These are phyloP conservation scores for Pandion haliaetus DNA, from an alignment of 2,113 vertebrate genomes.

Conservation along the genomic window DNA sequence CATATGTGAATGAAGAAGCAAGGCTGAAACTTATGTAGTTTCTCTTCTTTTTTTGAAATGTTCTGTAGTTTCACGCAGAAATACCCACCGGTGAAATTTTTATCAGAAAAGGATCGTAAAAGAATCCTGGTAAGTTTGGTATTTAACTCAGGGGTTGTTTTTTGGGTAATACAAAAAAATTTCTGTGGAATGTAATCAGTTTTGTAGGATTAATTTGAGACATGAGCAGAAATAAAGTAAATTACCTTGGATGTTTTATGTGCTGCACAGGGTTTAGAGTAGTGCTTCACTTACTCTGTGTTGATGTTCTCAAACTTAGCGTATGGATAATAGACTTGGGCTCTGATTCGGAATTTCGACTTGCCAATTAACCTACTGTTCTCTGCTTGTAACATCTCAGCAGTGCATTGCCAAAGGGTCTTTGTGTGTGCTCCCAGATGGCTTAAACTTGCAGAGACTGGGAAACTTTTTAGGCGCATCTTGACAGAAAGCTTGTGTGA, in stretches of 20 bases:
- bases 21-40: background rate
- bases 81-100: constrained; percentile 97
- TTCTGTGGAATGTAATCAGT: background rate
- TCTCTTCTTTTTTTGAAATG: constrained; percentile 41
- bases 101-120: constrained; percentile 97
- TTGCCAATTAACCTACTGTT: background rate
- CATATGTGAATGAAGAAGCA: background rate
- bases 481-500: background rate
- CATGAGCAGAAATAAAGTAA: background rate
- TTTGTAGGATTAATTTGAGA: background rate
- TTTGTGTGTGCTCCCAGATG: background rate
- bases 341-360: background rate
- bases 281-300: background rate
- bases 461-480: background rate
- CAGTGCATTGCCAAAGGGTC: background rate
- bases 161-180: background rate
- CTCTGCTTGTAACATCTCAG: background rate
- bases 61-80: constrained; percentile 91
- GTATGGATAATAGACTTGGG: background rate
- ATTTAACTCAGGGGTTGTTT: background rate
- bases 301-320: background rate
- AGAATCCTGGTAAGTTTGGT: constrained; percentile 91
- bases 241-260: background rate
- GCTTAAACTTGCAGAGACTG: background rate
- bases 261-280: background rate